Evolutionary conservation across 2,888 invertebrate species (phyloP).

Genomic region (Tenthredo amoena): DNA sequence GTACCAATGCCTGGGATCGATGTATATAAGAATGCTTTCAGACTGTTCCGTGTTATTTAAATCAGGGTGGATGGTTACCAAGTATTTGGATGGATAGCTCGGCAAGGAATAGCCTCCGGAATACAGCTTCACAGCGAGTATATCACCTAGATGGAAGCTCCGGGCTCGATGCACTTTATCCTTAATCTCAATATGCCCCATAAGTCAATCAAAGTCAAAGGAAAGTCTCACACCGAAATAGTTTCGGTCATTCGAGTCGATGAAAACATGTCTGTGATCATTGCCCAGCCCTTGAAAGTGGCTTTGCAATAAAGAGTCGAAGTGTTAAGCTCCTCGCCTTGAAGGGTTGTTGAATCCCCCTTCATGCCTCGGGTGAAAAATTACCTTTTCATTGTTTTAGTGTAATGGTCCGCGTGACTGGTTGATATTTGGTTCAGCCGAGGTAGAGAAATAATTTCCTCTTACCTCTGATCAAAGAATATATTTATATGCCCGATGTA

Average conservation of each 20-base stretch:
- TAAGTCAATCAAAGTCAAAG: not conserved
- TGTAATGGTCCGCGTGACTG: not conserved
- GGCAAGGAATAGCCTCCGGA: not conserved
- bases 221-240: not conserved
- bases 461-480: not conserved
- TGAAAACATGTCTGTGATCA: not conserved
- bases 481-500: not conserved
- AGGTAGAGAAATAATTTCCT: not conserved
- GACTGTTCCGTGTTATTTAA: slow-evolving; percentile 66
- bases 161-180: slow-evolving; percentile 9
- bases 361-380: not conserved
- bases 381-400: not conserved
- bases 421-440: not conserved
- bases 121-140: not conserved
- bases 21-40: slow-evolving; percentile 63
- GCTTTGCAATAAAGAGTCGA: not conserved
- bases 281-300: not conserved
- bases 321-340: not conserved
- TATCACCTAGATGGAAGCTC: not conserved
- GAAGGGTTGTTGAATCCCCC: not conserved
- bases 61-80: slow-evolving; percentile 54
- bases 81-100: slow-evolving; percentile 41
- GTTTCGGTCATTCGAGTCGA: not conserved
- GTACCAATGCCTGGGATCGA: slow-evolving; percentile 31
- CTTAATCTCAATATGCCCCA: not conserved